Base-by-base conservation (phyloP, 2,888 invertebrate species). In the Mycalesis mineus region DNA sequence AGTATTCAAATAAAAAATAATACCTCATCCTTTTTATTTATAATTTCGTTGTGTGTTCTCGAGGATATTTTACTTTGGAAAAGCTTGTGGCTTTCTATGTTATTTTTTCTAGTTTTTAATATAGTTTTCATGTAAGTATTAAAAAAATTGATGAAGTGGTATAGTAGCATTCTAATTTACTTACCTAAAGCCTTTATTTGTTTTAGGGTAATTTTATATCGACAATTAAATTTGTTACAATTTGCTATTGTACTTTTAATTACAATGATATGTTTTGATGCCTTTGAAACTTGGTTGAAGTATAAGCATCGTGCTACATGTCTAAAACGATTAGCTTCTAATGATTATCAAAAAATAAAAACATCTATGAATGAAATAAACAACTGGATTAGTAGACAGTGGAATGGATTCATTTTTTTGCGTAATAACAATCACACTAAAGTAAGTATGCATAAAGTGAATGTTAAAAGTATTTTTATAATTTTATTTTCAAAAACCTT, bases 51-150 rank as follows among this genome's bases (percentile, higher is more conserved):
- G 69, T 80, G 80, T 62, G 58, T 82, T 68, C 72, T 88, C 71
- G 86, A 89, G 74, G 84, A 88, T 75, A 71, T 84, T 68, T 74
- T 89, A 68, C 80, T 86, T 74, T 89, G 88, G 88, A 83, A 75
- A 68, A 81, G 78, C 67, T 72, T 76, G 70, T 88, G 85, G 84
- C 61, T 84, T 36, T 82, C 88, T 61, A 66, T 85, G 52, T 67
- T 77, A 51, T 84, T 83, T 69, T 77, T 85, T 62, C 66, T 75
- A 60, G 61, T 80, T 67, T 59, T 82, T 58, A 79, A 84, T 71
- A 29, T 80, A 40, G 52, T 84, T 58, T 80, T 84, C 68, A 72
- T 84, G 88, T 89, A 75, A 84, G 88, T 84, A 31, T 13, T 39
- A 6, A 4, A 5, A 3, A 2, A 31, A 9, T 9, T 33, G 11